Evolutionary conservation across 2,797 vertebrate genomes (phyloP).

Genomic region (Halcyon smyrnensis): DNA sequence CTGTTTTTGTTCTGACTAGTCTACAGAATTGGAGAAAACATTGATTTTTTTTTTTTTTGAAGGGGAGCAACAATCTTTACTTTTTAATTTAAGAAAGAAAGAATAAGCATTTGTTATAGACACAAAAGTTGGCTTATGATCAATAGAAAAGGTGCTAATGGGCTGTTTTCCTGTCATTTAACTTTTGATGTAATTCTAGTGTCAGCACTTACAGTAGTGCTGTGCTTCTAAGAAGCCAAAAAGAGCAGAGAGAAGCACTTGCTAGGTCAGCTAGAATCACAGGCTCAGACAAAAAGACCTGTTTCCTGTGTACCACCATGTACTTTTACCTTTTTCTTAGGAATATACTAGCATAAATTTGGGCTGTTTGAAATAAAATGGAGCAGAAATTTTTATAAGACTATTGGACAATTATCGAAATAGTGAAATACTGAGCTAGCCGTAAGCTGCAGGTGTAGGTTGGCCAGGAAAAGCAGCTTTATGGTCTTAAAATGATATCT

Average conservation of each 20-base stretch:
- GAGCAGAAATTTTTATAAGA: not conserved
- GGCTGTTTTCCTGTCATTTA: not conserved
- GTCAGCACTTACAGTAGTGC: not conserved
- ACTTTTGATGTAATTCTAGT: not conserved
- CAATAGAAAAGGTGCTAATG: constrained; percentile 17
- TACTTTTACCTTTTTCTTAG: not conserved
- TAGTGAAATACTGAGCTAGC: not conserved
- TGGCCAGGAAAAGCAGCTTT: not conserved
- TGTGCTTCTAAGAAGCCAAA: not conserved
- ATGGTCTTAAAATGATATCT: not conserved
- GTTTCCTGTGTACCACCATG: not conserved
- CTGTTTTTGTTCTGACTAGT: not conserved
- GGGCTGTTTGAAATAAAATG: not conserved
- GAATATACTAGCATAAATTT: not conserved
- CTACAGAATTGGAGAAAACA: not conserved
- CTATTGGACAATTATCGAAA: not conserved
- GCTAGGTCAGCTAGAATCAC: not conserved
- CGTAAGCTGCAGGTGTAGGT: not conserved
- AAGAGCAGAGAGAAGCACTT: not conserved
- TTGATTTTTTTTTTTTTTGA: not conserved
- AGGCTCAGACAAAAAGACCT: not conserved
- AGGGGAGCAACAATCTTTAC: not conserved
- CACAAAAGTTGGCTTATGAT: not conserved
- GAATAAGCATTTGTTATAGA: not conserved
- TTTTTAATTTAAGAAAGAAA: not conserved